Percentiles rank a stretch among this genome's conserved stretches.
phyloP scores from a whole-genome alignment of 2,113 vertebrate species.

The Callaeas wilsoni region DNA sequence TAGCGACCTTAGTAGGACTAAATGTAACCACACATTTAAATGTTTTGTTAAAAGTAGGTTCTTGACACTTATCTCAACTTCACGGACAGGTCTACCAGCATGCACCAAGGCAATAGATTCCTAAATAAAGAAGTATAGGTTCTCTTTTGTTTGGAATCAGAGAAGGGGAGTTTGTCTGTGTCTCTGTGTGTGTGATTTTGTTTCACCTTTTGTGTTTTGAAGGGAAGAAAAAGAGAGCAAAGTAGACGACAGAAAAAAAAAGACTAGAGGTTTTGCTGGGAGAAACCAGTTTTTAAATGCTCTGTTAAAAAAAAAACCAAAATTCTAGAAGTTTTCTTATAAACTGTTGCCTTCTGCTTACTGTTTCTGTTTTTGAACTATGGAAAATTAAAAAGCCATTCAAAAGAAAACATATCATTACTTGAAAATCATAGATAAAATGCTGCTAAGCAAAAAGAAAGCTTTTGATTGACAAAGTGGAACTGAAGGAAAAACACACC shows the following conservation, averaged over 20 bases:
- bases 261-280: background rate
- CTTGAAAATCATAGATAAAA: background rate
- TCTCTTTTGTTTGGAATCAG: background rate
- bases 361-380: background rate
- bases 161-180: rapidly evolving
- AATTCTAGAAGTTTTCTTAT: background rate
- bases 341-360: background rate
- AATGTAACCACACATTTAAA: background rate
- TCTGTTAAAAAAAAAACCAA: background rate
- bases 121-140: background rate
- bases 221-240: background rate
- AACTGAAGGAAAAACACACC: background rate
- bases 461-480: background rate
- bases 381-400: background rate
- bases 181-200: background rate
- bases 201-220: background rate
- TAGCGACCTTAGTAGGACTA: background rate
- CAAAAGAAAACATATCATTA: background rate
- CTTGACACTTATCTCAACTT: background rate
- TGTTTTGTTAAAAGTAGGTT: background rate
- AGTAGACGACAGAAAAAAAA: background rate
- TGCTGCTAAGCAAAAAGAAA: background rate
- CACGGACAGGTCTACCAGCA: background rate
- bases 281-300: background rate
- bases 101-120: background rate